Conservation (phyloP, 2,113 vertebrate species). For the Megatriorchis doriae region DNA sequence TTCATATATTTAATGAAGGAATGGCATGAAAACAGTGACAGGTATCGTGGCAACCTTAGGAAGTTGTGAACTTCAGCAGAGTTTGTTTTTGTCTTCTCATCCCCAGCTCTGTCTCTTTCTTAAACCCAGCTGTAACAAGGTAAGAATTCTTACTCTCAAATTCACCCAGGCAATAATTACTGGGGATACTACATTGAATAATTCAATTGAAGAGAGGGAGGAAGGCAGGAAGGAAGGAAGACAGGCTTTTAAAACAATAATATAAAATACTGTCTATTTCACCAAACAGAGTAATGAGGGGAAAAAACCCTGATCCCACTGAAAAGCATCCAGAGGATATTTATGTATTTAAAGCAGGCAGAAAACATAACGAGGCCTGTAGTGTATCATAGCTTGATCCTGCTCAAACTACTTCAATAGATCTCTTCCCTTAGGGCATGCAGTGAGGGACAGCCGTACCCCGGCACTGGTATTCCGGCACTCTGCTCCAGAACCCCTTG, state of each 20-base stretch:
- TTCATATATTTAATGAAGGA: background rate
- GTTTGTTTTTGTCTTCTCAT: background rate
- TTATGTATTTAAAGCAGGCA: background rate
- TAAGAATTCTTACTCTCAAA: background rate
- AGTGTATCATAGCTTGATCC: background rate
- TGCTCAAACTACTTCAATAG: background rate
- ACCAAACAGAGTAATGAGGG: background rate
- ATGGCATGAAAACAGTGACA: background rate
- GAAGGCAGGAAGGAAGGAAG: background rate
- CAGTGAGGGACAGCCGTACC: rapidly evolving
- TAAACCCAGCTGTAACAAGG: background rate
- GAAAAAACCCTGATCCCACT: background rate
- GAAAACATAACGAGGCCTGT: background rate
- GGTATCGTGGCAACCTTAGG: background rate
- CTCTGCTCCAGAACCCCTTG: background rate
- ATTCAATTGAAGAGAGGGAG: background rate
- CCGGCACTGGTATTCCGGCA: rapidly evolving
- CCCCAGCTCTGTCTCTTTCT: background rate
- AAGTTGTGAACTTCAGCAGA: background rate
- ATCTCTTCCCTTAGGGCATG: background rate
- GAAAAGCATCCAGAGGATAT: background rate
- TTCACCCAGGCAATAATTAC: background rate
- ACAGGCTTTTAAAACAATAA: background rate
- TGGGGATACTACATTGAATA: background rate
- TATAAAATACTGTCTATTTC: background rate